phyloP scores from a whole-genome alignment of 2,888 invertebrate genomes.

The Andrena camellia region DNA sequence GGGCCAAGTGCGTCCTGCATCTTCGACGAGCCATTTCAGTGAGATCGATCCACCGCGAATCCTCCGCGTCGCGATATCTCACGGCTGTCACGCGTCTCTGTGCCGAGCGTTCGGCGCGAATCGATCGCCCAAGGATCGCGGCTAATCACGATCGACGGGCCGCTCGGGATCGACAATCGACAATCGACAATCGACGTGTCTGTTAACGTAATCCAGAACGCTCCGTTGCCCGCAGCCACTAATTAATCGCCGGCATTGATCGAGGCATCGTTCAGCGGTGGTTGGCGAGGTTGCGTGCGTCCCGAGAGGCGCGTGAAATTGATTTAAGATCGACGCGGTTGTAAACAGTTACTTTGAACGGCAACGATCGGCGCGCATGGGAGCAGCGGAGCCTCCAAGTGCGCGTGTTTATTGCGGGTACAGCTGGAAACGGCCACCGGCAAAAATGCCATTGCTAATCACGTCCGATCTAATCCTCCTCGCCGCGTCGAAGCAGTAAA shows the following conservation, averaged over 20 bases:
- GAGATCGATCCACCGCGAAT: neutral
- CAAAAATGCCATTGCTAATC: slow-evolving; percentile 55
- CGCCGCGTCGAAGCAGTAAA: slow-evolving; percentile 47
- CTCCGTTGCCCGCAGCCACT: slow-evolving; percentile 22
- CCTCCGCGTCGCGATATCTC: slow-evolving; percentile 6
- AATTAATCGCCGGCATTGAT: slow-evolving; percentile 46
- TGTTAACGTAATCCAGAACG: slow-evolving; percentile 37
- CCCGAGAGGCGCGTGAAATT: slow-evolving; percentile 62
- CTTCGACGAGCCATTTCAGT: neutral
- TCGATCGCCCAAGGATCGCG: slow-evolving; percentile 24
- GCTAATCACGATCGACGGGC: slow-evolving; percentile 18
- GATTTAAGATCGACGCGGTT: slow-evolving; percentile 61
- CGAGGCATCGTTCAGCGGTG: neutral
- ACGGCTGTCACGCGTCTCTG: neutral
- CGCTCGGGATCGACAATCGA: slow-evolving; percentile 50
- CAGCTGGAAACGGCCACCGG: slow-evolving; percentile 27
- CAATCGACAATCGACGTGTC: slow-evolving; percentile 41
- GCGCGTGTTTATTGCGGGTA: slow-evolving; percentile 32
- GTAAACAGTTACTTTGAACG: slow-evolving; percentile 49
- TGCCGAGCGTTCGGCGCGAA: neutral
- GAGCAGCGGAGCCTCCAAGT: slow-evolving; percentile 17
- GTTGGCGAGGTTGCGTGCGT: slow-evolving; percentile 9
- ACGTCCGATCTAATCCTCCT: slow-evolving; percentile 46
- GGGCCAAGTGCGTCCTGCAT: neutral
- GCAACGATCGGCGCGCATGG: slow-evolving; percentile 21